Conservation (phyloP, 2,797 vertebrate genomes). For the Gila robusta region DNA sequence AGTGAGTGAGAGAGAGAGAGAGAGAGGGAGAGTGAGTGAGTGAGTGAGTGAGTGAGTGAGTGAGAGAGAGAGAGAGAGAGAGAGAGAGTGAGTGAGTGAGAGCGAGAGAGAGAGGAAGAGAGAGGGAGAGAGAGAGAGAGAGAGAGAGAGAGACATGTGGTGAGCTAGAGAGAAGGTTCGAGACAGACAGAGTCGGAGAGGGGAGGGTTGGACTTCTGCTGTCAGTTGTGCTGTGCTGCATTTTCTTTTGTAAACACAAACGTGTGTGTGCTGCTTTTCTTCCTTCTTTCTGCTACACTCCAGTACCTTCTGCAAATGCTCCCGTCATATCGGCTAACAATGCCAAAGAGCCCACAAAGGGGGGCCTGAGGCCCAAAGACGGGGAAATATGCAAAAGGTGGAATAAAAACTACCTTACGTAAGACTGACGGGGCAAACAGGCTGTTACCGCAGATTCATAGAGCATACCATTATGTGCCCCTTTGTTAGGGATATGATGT, state of each 20-base stretch:
- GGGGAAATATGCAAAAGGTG: constrained; percentile 56
- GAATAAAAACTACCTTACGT: constrained; percentile 48
- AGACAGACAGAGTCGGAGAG: constrained; percentile 28
- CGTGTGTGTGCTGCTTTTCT: constrained; percentile 72
- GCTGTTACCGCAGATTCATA: background rate
- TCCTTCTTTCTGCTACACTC: constrained; percentile 73
- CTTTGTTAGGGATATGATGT: background rate
- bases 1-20: no score
- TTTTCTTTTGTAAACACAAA: constrained; percentile 70
- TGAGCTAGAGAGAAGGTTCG: constrained; percentile 36
- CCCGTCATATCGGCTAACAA: constrained; percentile 68
- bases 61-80: no score
- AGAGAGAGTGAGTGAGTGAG: background rate
- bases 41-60: no score
- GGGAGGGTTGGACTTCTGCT: constrained; percentile 47
- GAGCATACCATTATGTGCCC: background rate
- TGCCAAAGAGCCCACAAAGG: constrained; percentile 51
- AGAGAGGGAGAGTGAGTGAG: no score
- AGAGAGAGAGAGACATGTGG: constrained; percentile 17
- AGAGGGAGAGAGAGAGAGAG: background rate
- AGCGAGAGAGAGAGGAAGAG: background rate
- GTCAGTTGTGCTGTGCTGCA: constrained; percentile 66
- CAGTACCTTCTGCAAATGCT: constrained; percentile 73
- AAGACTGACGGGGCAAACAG: constrained; percentile 27
- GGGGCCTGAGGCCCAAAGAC: constrained; percentile 42